Evolutionary conservation across 2,888 invertebrate species (phyloP).

Genomic region (Acanthacorydalis orientalis): DNA sequence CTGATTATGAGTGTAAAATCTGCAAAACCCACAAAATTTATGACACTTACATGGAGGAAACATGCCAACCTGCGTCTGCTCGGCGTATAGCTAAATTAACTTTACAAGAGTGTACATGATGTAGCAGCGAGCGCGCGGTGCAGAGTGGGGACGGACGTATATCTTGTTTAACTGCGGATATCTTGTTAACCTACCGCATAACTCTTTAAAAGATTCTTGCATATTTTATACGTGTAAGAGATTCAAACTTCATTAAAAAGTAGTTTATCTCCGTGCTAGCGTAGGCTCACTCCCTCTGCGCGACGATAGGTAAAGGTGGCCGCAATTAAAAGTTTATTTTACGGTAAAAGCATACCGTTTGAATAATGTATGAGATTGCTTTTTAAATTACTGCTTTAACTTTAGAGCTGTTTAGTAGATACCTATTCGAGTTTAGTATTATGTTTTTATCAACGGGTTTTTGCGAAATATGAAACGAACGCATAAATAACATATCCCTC

Average conservation of each 20-base stretch:
- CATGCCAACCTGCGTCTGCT: too few relatives aligned
- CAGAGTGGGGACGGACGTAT: background rate
- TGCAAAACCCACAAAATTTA: slow-evolving; percentile 30
- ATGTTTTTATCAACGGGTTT: too few relatives aligned
- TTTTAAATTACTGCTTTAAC: background rate
- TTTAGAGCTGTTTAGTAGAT: background rate
- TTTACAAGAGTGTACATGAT: too few relatives aligned
- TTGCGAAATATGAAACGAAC: too few relatives aligned
- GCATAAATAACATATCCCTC: too few relatives aligned
- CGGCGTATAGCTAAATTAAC: too few relatives aligned
- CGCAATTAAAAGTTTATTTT: slow-evolving; percentile 3
- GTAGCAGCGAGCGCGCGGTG: too few relatives aligned
- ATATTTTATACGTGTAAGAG: background rate
- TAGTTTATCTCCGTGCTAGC: background rate
- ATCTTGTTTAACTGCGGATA: background rate
- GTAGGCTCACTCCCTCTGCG: too few relatives aligned
- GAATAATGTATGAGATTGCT: background rate
- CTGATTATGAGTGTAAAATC: slow-evolving; percentile 32
- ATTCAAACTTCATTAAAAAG: background rate
- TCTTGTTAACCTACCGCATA: background rate
- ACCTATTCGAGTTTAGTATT: too few relatives aligned
- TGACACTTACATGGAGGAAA: slow-evolving; percentile 25
- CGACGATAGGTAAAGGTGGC: background rate
- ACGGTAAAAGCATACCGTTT: background rate
- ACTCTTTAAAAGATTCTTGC: slow-evolving; percentile 1